These are phyloP conservation scores for Chaetorhynchus papuensis DNA, from an alignment of 2,113 vertebrate species.

Conservation along the genomic window DNA sequence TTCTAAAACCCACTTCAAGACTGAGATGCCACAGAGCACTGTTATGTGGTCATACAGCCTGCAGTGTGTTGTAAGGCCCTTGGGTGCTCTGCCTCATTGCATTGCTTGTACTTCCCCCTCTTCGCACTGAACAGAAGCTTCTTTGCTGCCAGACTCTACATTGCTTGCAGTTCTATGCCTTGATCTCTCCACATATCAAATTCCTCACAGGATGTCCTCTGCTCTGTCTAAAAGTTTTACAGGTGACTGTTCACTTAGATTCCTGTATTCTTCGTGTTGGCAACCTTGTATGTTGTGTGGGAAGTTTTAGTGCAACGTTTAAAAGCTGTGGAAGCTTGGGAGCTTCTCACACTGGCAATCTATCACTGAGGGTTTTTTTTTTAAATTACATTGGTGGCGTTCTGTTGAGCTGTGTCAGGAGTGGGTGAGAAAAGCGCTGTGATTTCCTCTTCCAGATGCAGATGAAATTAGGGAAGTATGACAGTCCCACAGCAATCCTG, in stretches of 20 bases:
- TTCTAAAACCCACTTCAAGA: not conserved
- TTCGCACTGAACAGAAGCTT: not conserved
- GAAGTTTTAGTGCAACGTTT: not conserved
- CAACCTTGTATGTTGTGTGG: not conserved
- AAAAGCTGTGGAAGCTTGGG: not conserved
- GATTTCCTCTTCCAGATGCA: conserved; percentile 35
- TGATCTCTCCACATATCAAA: not conserved
- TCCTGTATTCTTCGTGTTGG: not conserved
- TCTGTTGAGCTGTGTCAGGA: conserved; percentile 27
- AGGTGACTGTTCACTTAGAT: not conserved
- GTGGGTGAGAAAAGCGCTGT: not conserved
- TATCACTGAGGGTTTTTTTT: not conserved
- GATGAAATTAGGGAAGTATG: conserved; percentile 42
- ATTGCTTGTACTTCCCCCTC: not conserved
- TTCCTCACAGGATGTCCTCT: not conserved
- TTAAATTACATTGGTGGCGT: not conserved
- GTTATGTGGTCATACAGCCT: not conserved
- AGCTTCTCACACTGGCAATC: not conserved
- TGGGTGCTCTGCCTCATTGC: not conserved
- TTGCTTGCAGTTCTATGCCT: not conserved
- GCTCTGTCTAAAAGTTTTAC: not conserved
- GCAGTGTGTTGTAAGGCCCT: not conserved
- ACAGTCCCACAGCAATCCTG: conserved; percentile 25
- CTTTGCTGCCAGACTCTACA: not conserved
- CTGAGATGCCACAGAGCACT: not conserved